Evolutionary conservation across 2,888 invertebrate genomes (phyloP), one percentile per base, ranked within the genome.

Genomic region (Xylota sylvarum): DNA sequence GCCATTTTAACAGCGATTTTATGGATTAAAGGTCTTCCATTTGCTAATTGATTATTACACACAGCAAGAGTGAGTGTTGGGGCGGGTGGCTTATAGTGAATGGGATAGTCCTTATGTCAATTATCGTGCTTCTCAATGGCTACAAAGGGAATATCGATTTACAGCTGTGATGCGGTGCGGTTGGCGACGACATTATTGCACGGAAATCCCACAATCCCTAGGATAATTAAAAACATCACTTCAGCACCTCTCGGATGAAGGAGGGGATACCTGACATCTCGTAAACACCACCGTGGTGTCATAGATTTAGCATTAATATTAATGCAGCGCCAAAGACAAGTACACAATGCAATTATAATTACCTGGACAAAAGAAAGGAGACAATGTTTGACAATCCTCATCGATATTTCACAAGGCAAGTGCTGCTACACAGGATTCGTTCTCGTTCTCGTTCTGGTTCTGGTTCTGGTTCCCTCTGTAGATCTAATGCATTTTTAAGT

Each of bases 401-500:
- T 79, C 64, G 79, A 79, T 79, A 72, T 79, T 79, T 58, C 48
- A 72, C 58, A 27, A 64, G 50, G 12, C 62, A 9, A 55, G 32
- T 60, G 77, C 64, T n/a, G n/a, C n/a, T n/a, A n/a, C 32, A 62
- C 69, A 72, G 19, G 23, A 35, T 76, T 46, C 65, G 30, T 43
- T 40, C 58, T 19, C 27, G 10, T 30, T 48, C 5, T 14, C 17
- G n/a, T n/a, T n/a, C n/a, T n/a, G n/a, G n/a, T n/a, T n/a, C n/a
- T n/a, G n/a, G n/a, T n/a, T 40, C 58, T 19, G 43, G 10, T 30
- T 48, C 5, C 30, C 17, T 69, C 73, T 60, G 40, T 60, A 30
- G 46, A 55, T 76, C 82, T 86, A 82, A 86, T 86, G 86, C 73
- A 82, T 86, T 86, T 86, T 86, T 82, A 86, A 86, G 77, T 82